Evolutionary conservation across 2,113 vertebrate genomes (phyloP), one percentile per base, ranked within the genome.

Genomic region (Acrocephalus kingi): DNA sequence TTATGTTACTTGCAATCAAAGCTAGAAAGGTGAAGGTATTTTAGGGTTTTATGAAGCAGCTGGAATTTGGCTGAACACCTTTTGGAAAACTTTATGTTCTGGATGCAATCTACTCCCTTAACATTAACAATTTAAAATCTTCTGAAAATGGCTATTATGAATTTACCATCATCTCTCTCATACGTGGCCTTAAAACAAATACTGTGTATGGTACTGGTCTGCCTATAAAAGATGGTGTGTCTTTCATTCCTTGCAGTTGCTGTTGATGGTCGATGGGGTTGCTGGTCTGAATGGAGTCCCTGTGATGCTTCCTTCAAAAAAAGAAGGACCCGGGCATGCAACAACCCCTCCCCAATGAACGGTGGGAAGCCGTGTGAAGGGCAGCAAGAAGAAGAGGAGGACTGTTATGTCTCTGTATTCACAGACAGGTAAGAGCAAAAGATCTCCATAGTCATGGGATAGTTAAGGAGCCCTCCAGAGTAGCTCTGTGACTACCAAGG

Each of bases 191-290:
- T 76, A 63, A 69, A n/a, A 75, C 3, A 93, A 49, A 56, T 49
- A 37, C 1, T 18, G 1, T 30, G 2, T 58, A 21, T 18, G 4
- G 17, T 37, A n/a, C 5, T 43, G 7, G 43, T 64, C n/a, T 75
- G 33, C 21, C 24, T 39, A 15, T 37, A 46, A 81, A 69, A 46
- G 2, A 19, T 7, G 10, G 3, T 23, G 6, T 68, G 67, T 59
- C n/a, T 94, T 62, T 30, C 48, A 7, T 84, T 45, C 81, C 23
- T 93, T 89, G 11, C 81, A 99, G 99, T 97, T 81, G 96, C 74
- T 7, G 97, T 99, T 17, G 99, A 99, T 62, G 99, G 99, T 6
- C 97, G 76, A 64, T 99, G 99, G 99, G 94, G 98, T 64, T 99
- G 99, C 96, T 99, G 99, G 99, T 98, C 98, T 21, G 72, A 97